Evolutionary conservation across 2,113 vertebrate genomes (phyloP), one percentile per base, ranked within the genome.

Genomic region (Clarias magur): DNA sequence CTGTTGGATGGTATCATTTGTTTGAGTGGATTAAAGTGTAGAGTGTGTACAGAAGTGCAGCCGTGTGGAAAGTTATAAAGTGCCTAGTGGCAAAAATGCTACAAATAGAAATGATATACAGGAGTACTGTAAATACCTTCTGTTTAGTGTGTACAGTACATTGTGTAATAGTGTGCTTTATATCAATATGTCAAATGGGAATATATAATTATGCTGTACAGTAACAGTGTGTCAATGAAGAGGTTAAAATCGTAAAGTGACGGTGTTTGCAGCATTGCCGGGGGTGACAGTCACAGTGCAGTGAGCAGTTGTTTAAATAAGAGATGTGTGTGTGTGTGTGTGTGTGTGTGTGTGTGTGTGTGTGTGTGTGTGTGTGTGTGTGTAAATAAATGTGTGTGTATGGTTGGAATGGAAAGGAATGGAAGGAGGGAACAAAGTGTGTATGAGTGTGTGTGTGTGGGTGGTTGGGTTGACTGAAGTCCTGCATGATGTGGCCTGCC

Each of bases 221-320:
- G 34, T 15, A 53, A 42, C 17, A 53, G 48, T 56, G 25, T 78
- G 75, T 27, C 56, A 16, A 78, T 53, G 4, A 17, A 56, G 48
- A 78, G 53, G 13, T 27, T 54, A 27, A 78, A 78, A 53, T 78
- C 25, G 17, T 56, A 56, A 79, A 79, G 25, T 78, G 25, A 27
- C 25, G 56, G 75, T 27, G 75, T 30, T 16, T 79, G 48, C 48
- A n/a, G 23, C 42, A 56, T 27, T 25, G 13, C 48, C 25, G 27
- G 75, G 13, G 75, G 75, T 57, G 75, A 79, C 53, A 56, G 75
- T 79, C 53, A 78, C 48, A 27, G 25, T 78, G 75, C 48, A 79
- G 48, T 79, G 53, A 79, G 53, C 53, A 56, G 38, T 76, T 76
- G 21, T 25, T 56, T 56, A 48, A 48, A 48, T 48, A 79, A 79